These are phyloP conservation scores for Misgurnus mizolepis DNA, from an alignment of 2,113 vertebrate genomes.

Conservation along the genomic window DNA sequence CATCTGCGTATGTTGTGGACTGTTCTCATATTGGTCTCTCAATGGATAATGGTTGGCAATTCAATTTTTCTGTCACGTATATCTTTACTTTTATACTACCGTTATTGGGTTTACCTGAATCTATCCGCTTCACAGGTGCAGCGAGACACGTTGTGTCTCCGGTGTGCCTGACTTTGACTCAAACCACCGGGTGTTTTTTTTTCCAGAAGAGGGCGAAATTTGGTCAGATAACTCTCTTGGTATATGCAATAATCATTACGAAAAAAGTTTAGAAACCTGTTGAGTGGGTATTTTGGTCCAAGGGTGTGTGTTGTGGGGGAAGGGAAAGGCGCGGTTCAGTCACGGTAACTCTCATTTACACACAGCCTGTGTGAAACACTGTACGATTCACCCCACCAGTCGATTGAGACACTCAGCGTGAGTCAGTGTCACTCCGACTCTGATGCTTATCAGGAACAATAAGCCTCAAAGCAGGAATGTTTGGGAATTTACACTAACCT, in stretches of 20 bases:
- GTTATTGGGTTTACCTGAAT: not conserved
- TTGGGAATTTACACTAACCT: conserved; percentile 61
- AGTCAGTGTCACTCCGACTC: not conserved
- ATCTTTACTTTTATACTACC: not conserved
- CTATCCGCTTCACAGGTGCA: conserved; percentile 14
- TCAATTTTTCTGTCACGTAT: too few relatives aligned
- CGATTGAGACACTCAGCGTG: not conserved
- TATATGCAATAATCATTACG: not conserved
- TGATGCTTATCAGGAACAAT: conserved; percentile 7
- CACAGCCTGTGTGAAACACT: conserved; percentile 31
- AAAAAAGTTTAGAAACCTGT: conserved; percentile 52
- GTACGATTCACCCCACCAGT: not conserved
- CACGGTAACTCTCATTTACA: conserved; percentile 50
- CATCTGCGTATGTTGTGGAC: too few relatives aligned
- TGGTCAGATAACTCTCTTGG: not conserved
- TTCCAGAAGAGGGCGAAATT: conserved; percentile 26
- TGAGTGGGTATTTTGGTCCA: conserved; percentile 58
- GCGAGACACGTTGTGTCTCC: not conserved
- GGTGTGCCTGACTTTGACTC: not conserved
- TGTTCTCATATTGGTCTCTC: too few relatives aligned
- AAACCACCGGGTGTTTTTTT: not conserved
- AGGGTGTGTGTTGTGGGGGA: conserved; percentile 47
- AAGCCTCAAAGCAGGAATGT: conserved; percentile 48
- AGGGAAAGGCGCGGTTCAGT: conserved; percentile 61
- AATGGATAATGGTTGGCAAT: too few relatives aligned